phyloP scores from a whole-genome alignment of 2,888 invertebrate genomes.

The Philhelius pedissequus region DNA sequence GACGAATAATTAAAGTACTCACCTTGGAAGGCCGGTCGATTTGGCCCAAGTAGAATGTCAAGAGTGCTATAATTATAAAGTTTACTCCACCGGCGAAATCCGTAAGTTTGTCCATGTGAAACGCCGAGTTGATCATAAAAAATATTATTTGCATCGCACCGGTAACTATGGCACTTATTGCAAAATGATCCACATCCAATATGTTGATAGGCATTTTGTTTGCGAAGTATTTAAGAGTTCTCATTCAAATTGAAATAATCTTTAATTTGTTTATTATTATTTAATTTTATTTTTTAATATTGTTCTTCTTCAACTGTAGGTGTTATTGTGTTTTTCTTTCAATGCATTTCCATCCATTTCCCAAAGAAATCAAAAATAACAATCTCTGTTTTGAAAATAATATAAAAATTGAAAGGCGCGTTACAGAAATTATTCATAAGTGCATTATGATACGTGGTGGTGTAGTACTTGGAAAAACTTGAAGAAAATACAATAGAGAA shows the following conservation, averaged over 20 bases:
- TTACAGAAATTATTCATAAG: neutral
- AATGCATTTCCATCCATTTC: slow-evolving; percentile 20
- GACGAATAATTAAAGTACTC: slow-evolving; percentile 70
- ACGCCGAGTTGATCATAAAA: slow-evolving; percentile 91
- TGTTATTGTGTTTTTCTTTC: neutral
- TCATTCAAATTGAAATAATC: slow-evolving; percentile 29
- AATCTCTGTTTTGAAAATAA: slow-evolving; percentile 5
- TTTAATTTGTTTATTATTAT: neutral
- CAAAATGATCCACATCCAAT: slow-evolving; percentile 91
- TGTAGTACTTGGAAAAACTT: slow-evolving; percentile 24
- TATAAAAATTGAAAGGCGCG: slow-evolving; percentile 9
- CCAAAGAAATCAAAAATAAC: neutral
- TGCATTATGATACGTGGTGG: slow-evolving; percentile 12
- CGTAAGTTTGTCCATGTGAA: slow-evolving; percentile 93
- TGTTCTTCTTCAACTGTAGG: neutral
- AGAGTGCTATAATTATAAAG: slow-evolving; percentile 92
- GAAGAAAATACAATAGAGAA: slow-evolving; percentile 15
- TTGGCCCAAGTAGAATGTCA: slow-evolving; percentile 93
- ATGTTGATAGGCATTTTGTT: slow-evolving; percentile 79
- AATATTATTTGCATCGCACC: slow-evolving; percentile 92
- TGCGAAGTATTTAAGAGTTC: slow-evolving; percentile 23
- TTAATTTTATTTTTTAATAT: neutral
- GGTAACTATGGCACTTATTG: slow-evolving; percentile 91
- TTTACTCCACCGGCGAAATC: slow-evolving; percentile 97
- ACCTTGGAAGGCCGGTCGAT: slow-evolving; percentile 84